Conservation (phyloP, 1,140 invertebrate species). For the Drosophila pectinifera region DNA sequence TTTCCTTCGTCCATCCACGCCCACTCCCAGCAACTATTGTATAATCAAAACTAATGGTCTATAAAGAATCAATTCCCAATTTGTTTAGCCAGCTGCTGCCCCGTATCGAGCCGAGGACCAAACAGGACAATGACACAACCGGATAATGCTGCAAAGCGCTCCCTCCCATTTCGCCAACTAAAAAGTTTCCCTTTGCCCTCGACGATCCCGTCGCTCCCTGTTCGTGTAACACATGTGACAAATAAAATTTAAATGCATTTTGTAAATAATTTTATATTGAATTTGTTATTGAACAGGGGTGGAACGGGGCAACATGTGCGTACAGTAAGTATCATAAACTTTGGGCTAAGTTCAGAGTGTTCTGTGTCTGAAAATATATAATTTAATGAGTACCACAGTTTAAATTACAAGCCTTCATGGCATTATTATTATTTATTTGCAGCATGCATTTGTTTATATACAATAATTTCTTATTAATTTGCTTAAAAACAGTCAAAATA, state of each 20-base stretch:
- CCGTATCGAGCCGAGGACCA: constrained; percentile 33
- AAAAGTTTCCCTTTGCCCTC: constrained; percentile 29
- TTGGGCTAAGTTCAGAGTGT: no score
- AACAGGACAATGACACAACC: constrained; percentile 46
- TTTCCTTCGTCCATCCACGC: constrained; percentile 30
- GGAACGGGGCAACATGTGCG: not conserved
- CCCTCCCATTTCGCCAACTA: constrained; percentile 40
- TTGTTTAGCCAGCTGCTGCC: constrained; percentile 81
- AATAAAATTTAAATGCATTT: constrained; percentile 79
- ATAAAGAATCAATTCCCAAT: constrained; percentile 85
- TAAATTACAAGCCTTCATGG: no score
- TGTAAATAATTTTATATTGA: constrained; percentile 58
- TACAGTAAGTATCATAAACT: constrained; percentile 26
- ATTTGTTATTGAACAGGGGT: constrained; percentile 25
- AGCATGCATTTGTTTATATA: not conserved
- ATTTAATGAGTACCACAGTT: not conserved
- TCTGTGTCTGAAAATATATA: no score
- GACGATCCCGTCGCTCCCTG: constrained; percentile 2
- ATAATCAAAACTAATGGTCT: constrained; percentile 85
- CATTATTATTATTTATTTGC: not conserved
- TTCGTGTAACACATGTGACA: constrained; percentile 64
- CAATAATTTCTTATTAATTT: not conserved
- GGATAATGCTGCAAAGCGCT: constrained; percentile 40
- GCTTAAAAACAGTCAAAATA: not conserved
- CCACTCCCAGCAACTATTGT: constrained; percentile 61